phyloP scores from a whole-genome alignment of 2,888 invertebrate species.

The Pasiphila rectangulata region DNA sequence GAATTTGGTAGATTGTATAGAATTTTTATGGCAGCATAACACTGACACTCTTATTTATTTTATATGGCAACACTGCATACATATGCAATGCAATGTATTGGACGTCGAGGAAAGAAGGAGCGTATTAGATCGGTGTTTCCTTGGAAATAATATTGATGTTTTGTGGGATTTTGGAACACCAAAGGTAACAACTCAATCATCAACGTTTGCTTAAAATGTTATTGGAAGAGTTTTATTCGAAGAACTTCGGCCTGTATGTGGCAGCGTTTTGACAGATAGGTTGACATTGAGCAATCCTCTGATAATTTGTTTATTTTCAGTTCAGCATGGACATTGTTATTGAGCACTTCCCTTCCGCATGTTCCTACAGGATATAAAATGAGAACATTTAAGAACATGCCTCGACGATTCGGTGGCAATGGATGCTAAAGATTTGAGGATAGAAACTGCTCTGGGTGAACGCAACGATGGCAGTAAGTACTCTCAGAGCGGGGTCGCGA shows the following conservation, averaged over 20 bases:
- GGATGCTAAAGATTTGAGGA: constrained; percentile 73
- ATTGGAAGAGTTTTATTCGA: constrained; percentile 5
- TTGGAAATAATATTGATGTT: constrained; percentile 78
- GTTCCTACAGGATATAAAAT: constrained; percentile 49
- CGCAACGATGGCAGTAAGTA: constrained; percentile 70
- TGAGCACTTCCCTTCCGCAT: constrained; percentile 34
- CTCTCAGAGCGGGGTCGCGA: constrained; percentile 50
- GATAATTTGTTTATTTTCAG: constrained; percentile 78
- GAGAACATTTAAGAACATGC: constrained; percentile 52
- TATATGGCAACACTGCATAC: constrained; percentile 44
- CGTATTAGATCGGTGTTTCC: constrained; percentile 78
- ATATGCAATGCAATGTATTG: constrained; percentile 27
- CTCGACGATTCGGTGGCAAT: constrained; percentile 55
- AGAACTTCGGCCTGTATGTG: constrained; percentile 57
- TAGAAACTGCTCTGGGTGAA: constrained; percentile 58
- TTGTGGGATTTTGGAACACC: constrained; percentile 44
- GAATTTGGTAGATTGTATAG: no score
- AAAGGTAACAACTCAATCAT: constrained; percentile 43
- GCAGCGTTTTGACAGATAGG: constrained; percentile 78
- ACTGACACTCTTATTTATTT: no score
- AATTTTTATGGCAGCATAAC: no score
- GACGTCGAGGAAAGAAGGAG: constrained; percentile 55
- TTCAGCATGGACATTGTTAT: constrained; percentile 63
- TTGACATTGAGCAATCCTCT: constrained; percentile 59
- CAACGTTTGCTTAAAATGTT: constrained; percentile 20